phyloP scores from a whole-genome alignment of 2,888 invertebrate species.

The Anaspis maculata region DNA sequence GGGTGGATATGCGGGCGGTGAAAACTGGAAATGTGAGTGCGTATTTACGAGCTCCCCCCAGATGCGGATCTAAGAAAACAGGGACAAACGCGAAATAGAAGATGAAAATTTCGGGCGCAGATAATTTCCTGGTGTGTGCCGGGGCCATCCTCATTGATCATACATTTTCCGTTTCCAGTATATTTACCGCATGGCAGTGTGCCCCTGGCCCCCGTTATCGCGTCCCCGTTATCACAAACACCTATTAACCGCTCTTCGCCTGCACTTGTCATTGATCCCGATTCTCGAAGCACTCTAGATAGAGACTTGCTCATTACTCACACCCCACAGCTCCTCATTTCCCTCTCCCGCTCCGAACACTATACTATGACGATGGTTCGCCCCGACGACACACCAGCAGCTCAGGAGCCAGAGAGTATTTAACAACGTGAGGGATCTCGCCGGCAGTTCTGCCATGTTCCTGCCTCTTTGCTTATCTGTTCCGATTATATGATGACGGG shows the following conservation, averaged over 20 bases:
- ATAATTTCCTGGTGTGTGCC: constrained; percentile 39
- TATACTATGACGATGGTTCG: too few species aligned
- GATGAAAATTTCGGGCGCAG: constrained; percentile 32
- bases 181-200: too few species aligned
- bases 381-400: too few species aligned
- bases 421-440: constrained; percentile 30
- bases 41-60: constrained; percentile 17
- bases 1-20: neutral
- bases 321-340: constrained; percentile 37
- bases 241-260: constrained; percentile 39
- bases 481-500: too few species aligned
- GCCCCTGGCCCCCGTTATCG: constrained; percentile 36
- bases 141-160: constrained; percentile 42
- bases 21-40: constrained; percentile 5
- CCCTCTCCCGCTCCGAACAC: constrained; percentile 28
- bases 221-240: constrained; percentile 40
- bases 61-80: constrained; percentile 18
- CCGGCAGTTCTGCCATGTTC: too few species aligned
- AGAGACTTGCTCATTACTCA: constrained; percentile 43
- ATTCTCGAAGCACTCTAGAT: constrained; percentile 35
- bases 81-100: constrained; percentile 32
- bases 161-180: constrained; percentile 44
- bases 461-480: constrained; percentile 34
- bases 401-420: too few species aligned
- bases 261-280: constrained; percentile 44